Base-by-base conservation (phyloP, 2,888 invertebrate species). In the Folsomia manolachei region DNA sequence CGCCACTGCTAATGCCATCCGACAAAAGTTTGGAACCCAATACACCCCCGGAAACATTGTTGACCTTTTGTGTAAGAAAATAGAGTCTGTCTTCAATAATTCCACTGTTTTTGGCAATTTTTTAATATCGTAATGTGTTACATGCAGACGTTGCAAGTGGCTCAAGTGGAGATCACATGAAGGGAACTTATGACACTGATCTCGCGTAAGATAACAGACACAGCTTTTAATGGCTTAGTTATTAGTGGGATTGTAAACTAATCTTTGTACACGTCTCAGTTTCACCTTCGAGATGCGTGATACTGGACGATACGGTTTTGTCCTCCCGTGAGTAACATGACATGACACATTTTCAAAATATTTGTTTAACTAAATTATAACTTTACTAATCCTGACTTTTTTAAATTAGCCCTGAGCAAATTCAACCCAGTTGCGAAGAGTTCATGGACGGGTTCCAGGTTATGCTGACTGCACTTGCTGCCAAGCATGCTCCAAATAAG, bases 231-330 rank as follows among this genome's bases (percentile, higher is more conserved):
- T n/a, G n/a, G n/a, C n/a, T n/a, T n/a, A n/a, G n/a, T n/a, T n/a
- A n/a, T n/a, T n/a, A n/a, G n/a, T n/a, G n/a, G n/a, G n/a, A n/a
- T n/a, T n/a, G n/a, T n/a, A n/a, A n/a, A n/a, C n/a, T n/a, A n/a
- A n/a, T n/a, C n/a, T n/a, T n/a, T n/a, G n/a, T n/a, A n/a, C n/a
- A n/a, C n/a, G n/a, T n/a, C n/a, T 39, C 14, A 39, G 39, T 0
- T 91, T 89, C 78, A 89, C 90, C 0, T 89, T 89, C 77, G 90
- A 91, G 82, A 85, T 91, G 1, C 85, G 92, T 2, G 93, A 93
- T 81, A 86, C 84, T 0, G 88, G 89, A 0, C 70, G 81, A 23
- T 86, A 87, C 80, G 92, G 92, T 7, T 74, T 74, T 39, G 51
- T 74, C 2, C 71, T 76, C 1, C 76, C 76, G 14, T n/a, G n/a